These are phyloP conservation scores for Nipponacmea schrenckii DNA, from an alignment of 2,888 invertebrate genomes.

Conservation along the genomic window DNA sequence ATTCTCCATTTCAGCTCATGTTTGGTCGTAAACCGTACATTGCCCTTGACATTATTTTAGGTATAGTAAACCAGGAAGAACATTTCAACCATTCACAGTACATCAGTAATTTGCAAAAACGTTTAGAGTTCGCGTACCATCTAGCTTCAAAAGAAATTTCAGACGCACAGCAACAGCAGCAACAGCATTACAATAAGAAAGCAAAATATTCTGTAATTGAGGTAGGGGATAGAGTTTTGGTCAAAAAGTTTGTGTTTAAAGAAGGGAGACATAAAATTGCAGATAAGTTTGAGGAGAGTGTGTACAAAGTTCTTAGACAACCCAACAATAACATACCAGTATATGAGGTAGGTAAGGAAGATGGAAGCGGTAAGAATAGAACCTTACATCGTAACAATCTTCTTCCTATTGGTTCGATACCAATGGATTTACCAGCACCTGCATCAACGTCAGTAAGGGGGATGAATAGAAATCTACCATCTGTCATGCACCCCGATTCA, in stretches of 20 bases:
- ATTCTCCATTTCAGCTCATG: constrained; percentile 30
- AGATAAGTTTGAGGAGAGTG: too few species aligned
- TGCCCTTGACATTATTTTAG: constrained; percentile 28
- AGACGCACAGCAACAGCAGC: constrained; percentile 8
- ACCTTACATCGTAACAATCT: too few species aligned
- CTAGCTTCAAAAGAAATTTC: constrained; percentile 1
- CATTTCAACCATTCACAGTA: background rate
- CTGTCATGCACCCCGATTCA: too few species aligned
- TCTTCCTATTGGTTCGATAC: too few species aligned
- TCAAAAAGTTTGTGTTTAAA: background rate
- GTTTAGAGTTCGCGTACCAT: background rate
- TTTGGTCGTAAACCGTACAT: constrained; percentile 28
- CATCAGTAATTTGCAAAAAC: background rate
- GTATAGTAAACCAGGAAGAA: background rate
- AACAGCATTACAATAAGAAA: constrained; percentile 10
- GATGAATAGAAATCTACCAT: too few species aligned
- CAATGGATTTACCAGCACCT: too few species aligned
- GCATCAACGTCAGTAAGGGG: too few species aligned
- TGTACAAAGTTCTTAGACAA: too few species aligned
- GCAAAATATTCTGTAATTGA: constrained; percentile 9
- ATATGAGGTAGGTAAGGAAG: too few species aligned
- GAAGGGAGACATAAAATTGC: too few species aligned
- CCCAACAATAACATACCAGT: too few species aligned
- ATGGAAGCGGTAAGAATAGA: too few species aligned
- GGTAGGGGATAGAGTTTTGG: constrained; percentile 14